phyloP scores from a whole-genome alignment of 2,888 invertebrate genomes.

The Ceriagrion tenellum region DNA sequence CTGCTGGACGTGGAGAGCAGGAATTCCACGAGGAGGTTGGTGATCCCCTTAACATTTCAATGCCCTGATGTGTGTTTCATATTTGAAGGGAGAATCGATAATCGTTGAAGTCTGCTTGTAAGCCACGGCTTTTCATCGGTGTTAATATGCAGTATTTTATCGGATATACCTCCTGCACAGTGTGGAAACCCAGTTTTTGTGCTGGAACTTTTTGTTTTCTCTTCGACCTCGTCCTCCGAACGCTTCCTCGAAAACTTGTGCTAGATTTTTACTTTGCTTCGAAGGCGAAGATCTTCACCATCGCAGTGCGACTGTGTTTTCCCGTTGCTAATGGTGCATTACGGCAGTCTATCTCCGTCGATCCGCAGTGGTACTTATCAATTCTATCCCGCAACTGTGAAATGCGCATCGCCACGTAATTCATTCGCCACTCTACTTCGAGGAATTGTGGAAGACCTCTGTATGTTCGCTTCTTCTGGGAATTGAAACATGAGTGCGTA shows the following conservation, averaged over 20 bases:
- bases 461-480: neutral
- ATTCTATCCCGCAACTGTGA: neutral
- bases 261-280: neutral
- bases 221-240: neutral
- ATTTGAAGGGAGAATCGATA: constrained; percentile 5
- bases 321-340: neutral
- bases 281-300: neutral
- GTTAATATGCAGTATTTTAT: neutral
- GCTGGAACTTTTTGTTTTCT: neutral
- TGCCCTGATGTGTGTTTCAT: neutral
- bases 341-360: neutral
- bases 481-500: neutral
- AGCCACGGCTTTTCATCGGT: neutral
- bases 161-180: neutral
- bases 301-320: neutral
- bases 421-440: neutral
- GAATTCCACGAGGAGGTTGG: constrained; percentile 36
- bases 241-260: neutral
- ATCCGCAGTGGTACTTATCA: neutral
- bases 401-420: neutral
- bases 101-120: neutral
- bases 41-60: neutral
- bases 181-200: neutral
- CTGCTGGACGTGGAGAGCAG: constrained; percentile 24
- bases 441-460: neutral